Evolutionary conservation across 2,113 vertebrate genomes (phyloP).

Genomic region (Ochotona princeps): DNA sequence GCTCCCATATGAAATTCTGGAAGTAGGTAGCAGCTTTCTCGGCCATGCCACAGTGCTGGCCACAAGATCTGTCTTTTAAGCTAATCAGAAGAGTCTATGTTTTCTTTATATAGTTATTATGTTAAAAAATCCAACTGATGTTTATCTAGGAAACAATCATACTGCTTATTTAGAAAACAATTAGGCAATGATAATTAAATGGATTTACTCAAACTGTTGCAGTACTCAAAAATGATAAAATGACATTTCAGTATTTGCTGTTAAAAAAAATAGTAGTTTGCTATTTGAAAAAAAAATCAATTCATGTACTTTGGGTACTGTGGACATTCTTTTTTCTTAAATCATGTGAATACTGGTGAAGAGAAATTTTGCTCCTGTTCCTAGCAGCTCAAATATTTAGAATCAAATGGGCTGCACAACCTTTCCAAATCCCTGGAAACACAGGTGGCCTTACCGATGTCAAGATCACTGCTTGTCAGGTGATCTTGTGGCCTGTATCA

Average conservation of each 20-base stretch:
- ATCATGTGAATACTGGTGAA: background rate
- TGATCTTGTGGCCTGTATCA: background rate
- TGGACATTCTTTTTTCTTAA: background rate
- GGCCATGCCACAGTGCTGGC: no score
- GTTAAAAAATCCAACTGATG: constrained; percentile 44
- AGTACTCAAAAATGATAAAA: constrained; percentile 11
- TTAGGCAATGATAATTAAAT: background rate
- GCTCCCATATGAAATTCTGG: no score
- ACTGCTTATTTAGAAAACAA: constrained; percentile 37
- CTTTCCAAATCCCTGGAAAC: background rate
- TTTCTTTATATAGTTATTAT: background rate
- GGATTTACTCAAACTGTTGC: background rate
- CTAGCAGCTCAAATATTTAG: background rate
- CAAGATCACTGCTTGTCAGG: background rate
- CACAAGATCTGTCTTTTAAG: no score
- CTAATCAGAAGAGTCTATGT: no score
- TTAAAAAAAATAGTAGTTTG: background rate
- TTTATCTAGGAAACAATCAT: constrained; percentile 48
- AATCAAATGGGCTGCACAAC: background rate
- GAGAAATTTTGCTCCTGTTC: background rate
- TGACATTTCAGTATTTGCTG: background rate
- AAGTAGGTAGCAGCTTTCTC: no score
- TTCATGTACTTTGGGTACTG: background rate
- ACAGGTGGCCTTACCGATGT: background rate
- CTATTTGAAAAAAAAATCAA: background rate